Percentiles rank a stretch among this genome's conserved stretches.
Evolutionary conservation across 2,797 vertebrate species (phyloP).

Genomic region (Sardinella longiceps): DNA sequence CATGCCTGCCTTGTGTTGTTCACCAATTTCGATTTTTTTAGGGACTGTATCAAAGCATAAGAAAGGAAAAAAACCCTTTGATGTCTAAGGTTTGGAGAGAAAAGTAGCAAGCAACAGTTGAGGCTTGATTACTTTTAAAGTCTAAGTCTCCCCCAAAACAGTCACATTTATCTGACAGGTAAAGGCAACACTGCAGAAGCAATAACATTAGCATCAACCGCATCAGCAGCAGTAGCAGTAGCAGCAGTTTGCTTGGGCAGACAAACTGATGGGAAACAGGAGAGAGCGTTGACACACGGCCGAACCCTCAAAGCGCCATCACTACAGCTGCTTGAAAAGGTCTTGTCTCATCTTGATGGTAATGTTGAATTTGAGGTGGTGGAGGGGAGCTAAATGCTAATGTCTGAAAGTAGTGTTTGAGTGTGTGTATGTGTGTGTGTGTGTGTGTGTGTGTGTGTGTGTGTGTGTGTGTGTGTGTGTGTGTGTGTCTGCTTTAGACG

Average conservation of each 20-base stretch:
- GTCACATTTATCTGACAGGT: slow-evolving; percentile 37
- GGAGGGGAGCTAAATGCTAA: background rate
- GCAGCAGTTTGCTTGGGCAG: background rate
- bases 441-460: background rate
- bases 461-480: no score
- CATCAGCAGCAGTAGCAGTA: no score
- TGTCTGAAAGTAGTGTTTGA: no score
- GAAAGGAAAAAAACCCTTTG: slow-evolving; percentile 40
- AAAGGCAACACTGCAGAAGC: slow-evolving; percentile 29
- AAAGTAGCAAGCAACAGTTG: slow-evolving; percentile 41
- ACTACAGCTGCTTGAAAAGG: slow-evolving; percentile 30
- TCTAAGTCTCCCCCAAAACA: slow-evolving; percentile 33
- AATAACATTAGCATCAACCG: no score
- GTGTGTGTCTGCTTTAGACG: slow-evolving; percentile 28
- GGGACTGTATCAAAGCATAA: slow-evolving; percentile 45
- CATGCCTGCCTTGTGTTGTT: background rate
- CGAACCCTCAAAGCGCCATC: background rate
- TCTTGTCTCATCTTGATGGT: slow-evolving; percentile 27
- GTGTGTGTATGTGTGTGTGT: no score
- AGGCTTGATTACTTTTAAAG: slow-evolving; percentile 51
- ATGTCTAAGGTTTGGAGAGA: slow-evolving; percentile 34
- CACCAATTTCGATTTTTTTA: background rate
- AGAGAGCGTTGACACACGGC: background rate
- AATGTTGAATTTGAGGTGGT: background rate
- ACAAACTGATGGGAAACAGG: background rate